Base-by-base conservation (phyloP, 2,113 vertebrate species). In the Atherinomorus stipes region DNA sequence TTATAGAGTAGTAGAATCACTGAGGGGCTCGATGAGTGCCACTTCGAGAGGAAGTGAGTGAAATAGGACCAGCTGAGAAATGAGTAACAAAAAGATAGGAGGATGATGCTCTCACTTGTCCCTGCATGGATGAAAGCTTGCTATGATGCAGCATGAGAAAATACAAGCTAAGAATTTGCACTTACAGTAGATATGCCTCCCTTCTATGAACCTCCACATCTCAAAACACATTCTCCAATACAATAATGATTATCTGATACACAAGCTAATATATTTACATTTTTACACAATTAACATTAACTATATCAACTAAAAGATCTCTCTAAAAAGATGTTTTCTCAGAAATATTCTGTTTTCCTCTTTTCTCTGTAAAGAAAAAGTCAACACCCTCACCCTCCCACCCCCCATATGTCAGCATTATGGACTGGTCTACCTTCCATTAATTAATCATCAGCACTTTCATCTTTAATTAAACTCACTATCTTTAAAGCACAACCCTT, bases 391-490 rank as follows among this genome's bases (percentile, higher is more conserved):
- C 18, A 54, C 71, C 37, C 21, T 8, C 19, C 63, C 19, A 63
- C n/a, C 53, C 76, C 81, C 64, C 22, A 2, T 64, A 18, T 49
- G 59, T 77, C 49, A 75, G 45, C 25, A 34, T 70, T 40, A 64
- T 88, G 71, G 64, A 82, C 58, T 50, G 59, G 62, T 87, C 81
- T 61, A 76, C 73, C 76, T 76, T 73, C 74, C 71, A 93, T 93
- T 82, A 93, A 94, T 94, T 89, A 93, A 90, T 88, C 79, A 94
- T 86, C 76, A 85, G 58, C 62, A 66, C 76, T 86, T 92, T 87
- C 86, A 93, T 93, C 64, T 93, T 93, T 94, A 89, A 93, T 93
- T 93, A 85, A 91, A 87, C 73, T 76, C 83, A 80, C 82, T 78
- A 69, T 88, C 78, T 88, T 81, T 73, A 81, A 85, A 80, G 59